Base-by-base conservation (phyloP, 2,888 invertebrate genomes). In the Copidosoma aretas region DNA sequence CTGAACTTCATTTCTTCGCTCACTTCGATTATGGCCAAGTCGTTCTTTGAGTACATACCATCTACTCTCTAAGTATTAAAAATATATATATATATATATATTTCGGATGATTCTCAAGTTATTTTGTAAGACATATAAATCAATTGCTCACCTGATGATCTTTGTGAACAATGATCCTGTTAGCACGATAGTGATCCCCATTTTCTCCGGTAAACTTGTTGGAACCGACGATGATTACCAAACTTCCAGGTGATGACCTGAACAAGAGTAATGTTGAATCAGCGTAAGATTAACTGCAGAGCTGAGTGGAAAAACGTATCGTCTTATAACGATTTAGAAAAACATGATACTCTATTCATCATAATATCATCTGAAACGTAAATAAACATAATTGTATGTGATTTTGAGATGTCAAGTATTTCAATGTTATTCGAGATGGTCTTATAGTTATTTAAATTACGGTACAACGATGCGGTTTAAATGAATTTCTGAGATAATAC, bases 211-310 rank as follows among this genome's bases (percentile, higher is more conserved):
- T 1, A 67, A 19, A 1, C 41, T 64, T 24, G 17, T 22, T 8
- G 39, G 58, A 22, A 17, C 61, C 70, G 39, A 59, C 66, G n/a
- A 70, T 19, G 15, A 70, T 59, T 2, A 58, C 66, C 21, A 70
- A 59, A 24, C 62, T 61, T 39, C 66, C 63, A 3, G 54, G 24
- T 15, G 63, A 14, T 60, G 49, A 49, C 19, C 15, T 52, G 63
- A n/a, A 24, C 53, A 14, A 52, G 52, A 8, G 57, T 56, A 21
- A n/a, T 60, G 57, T 67, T 67, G 1, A 14, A 43, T 1, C 60
- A 60, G 22, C 67, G 67, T 1, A 70, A 22, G 17, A 8, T 17
- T n/a, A 70, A n/a, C n/a, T n/a, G n/a, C n/a, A n/a, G n/a, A n/a
- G n/a, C n/a, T n/a, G n/a, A n/a, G n/a, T n/a, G n/a, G n/a, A n/a